Base-by-base conservation (phyloP, 2,113 vertebrate genomes). In the Trinectes maculatus region DNA sequence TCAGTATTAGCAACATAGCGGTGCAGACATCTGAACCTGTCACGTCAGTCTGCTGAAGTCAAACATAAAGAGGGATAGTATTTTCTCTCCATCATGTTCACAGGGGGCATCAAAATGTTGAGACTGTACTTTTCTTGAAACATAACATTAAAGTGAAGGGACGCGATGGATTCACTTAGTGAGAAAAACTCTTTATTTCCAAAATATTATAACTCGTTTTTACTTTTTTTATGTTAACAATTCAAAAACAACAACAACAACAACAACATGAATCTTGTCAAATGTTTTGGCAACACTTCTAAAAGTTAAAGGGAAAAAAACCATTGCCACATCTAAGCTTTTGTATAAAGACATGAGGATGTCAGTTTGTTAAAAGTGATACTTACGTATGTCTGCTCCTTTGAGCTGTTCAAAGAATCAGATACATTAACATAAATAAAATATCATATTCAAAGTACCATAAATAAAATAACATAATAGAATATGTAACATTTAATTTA, bases 401-500 rank as follows among this genome's bases (percentile, higher is more conserved):
- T 21, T 24, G n/a, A 42, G 39, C 24, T 55, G 51, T 40, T 52
- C 16, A 60, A 43, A 22, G 18, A n/a, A 48, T 1, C 6, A 70
- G n/a, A 19, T 61, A 46, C 71, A 52, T 51, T 44, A 61, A 29
- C 44, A 84, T 85, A 84, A 84, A 89, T 85, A 85, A 33, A 66
- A 56, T 26, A 18, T 34, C 12, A 61, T 71, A 60, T 58, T 61
- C 11, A 61, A 64, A 65, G n/a, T 57, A 67, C 69, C 53, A 84
- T 86, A 85, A 88, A 88, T 85, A 86, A 40, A 46, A 68, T 63
- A 60, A 59, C 16, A 82, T 54, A 26, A 34, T 51, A 42, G 8
- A 74, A 51, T 65, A 55, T 74, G 37, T 80, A 78, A 15, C 78
- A 37, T 42, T 61, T n/a, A n/a, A n/a, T n/a, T n/a, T n/a, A n/a